Conservation (phyloP, 2,797 vertebrate genomes). For the Pseudochirops cupreus region DNA sequence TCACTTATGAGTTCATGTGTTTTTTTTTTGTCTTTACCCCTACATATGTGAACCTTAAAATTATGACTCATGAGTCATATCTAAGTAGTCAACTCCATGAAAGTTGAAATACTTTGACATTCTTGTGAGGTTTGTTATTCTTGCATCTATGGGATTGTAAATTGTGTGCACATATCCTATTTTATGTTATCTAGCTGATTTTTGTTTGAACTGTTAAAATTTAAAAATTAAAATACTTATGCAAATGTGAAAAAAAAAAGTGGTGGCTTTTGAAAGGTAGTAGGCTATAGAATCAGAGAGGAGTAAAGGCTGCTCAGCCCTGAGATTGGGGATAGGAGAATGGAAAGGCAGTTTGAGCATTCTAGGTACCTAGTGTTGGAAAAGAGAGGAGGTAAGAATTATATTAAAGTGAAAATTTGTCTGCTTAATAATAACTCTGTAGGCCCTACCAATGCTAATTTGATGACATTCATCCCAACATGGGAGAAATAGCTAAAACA, state of each 20-base stretch:
- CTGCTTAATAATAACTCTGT: background rate
- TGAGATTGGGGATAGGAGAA: background rate
- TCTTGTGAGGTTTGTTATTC: too few species aligned
- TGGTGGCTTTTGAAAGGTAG: conserved; percentile 18
- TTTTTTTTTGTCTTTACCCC: too few species aligned
- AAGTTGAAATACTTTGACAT: too few species aligned
- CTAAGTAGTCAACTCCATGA: too few species aligned
- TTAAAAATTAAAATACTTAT: too few species aligned
- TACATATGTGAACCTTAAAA: too few species aligned
- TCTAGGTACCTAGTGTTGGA: background rate
- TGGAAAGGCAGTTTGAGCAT: background rate
- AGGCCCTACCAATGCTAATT: background rate
- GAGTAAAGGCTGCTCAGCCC: background rate
- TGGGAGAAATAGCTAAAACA: background rate
- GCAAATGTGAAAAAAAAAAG: background rate
- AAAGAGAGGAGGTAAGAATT: background rate
- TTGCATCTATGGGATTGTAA: too few species aligned
- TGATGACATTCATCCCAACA: background rate
- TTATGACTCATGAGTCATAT: too few species aligned
- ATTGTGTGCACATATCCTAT: too few species aligned
- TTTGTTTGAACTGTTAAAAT: too few species aligned
- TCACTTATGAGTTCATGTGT: too few species aligned
- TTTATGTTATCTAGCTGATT: too few species aligned
- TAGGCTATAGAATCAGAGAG: conserved; percentile 24
- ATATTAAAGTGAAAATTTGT: background rate